Base-by-base conservation (phyloP, 2,888 invertebrate species). In the Brachynemurus nebulosus region DNA sequence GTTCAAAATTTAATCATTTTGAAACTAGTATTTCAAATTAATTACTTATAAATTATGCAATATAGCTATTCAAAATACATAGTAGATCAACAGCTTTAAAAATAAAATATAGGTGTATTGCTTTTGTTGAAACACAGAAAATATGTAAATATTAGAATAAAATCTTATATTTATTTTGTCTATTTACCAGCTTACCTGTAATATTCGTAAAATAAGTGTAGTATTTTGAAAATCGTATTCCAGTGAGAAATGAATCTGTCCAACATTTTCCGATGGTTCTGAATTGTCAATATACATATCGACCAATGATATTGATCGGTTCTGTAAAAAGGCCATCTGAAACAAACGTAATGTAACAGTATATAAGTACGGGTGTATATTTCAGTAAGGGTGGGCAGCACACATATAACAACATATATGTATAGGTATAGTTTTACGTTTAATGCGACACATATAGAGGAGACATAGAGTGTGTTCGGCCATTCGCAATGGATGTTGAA, bases 281-380 rank as follows among this genome's bases (percentile, higher is more conserved):
- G 86, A 80, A 66, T 86, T 89, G 69, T 91, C 91, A 66, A 90
- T 88, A 72, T 90, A 90, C 88, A 91, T 91, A 64, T 90, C 90
- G 65, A 89, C 86, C 74, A 90, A 72, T 25, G 88, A 89, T 60
- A 90, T 82, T 59, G 86, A 88, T 62, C 89, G 82, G 67, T 81
- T 89, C 75, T 90, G 82, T 59, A 84, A 76, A 67, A 84, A 85
- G 52, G 76, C 75, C 72, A 76, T 76, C 77, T 78, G 69, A 38
- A 61, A 60, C 50, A 53, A 52, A 46, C 46, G 17, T 19, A 36
- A 19, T 19, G 36, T 18, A 17, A 36, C 30, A 30, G 30, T 30
- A 30, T 30, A 30, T 30, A 14, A 30, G 30, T 30, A 30, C 30
- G 30, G 30, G 18, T 14, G 12, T n/a, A 16, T 5, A 36, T 36